Conservation (phyloP, 2,797 vertebrate genomes). For the Echiichthys vipera region DNA sequence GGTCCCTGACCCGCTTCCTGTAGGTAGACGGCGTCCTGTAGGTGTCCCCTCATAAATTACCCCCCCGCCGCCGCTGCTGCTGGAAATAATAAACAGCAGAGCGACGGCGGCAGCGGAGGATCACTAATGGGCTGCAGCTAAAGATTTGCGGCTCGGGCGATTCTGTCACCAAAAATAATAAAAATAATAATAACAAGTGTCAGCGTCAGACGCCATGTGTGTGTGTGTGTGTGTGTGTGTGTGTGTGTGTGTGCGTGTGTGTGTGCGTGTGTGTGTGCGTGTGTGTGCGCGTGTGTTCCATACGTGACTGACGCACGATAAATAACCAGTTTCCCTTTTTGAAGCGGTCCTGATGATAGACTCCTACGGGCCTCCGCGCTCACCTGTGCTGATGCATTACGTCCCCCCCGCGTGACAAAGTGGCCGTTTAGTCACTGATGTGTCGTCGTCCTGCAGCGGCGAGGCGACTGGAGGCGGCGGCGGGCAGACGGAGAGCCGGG, state of each 20-base stretch:
- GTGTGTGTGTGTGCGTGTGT: neutral
- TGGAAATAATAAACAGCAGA: conserved; percentile 65
- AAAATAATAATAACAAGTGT: conserved; percentile 35
- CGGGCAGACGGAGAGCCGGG: neutral
- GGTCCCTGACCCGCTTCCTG: conserved; percentile 53
- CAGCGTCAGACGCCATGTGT: neutral
- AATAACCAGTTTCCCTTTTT: conserved; percentile 76
- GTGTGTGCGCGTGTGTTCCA: conserved; percentile 39
- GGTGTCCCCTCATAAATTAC: conserved; percentile 60
- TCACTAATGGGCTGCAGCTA: conserved; percentile 71
- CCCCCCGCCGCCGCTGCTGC: conserved; percentile 50
- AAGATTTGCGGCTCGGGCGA: conserved; percentile 69
- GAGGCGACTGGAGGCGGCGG: neutral
- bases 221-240: no score
- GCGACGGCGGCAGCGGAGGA: conserved; percentile 22
- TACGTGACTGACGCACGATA: conserved; percentile 67
- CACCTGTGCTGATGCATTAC: conserved; percentile 73
- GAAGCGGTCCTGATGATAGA: conserved; percentile 76
- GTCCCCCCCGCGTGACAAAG: conserved; percentile 65
- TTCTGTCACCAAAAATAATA: conserved; percentile 67
- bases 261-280: neutral
- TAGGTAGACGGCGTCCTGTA: conserved; percentile 45
- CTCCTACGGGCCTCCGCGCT: conserved; percentile 60
- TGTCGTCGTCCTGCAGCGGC: conserved; percentile 35
- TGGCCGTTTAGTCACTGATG: conserved; percentile 71